phyloP scores from a whole-genome alignment of 1,140 invertebrate species.

The Stenopsyche tienmushanensis region DNA sequence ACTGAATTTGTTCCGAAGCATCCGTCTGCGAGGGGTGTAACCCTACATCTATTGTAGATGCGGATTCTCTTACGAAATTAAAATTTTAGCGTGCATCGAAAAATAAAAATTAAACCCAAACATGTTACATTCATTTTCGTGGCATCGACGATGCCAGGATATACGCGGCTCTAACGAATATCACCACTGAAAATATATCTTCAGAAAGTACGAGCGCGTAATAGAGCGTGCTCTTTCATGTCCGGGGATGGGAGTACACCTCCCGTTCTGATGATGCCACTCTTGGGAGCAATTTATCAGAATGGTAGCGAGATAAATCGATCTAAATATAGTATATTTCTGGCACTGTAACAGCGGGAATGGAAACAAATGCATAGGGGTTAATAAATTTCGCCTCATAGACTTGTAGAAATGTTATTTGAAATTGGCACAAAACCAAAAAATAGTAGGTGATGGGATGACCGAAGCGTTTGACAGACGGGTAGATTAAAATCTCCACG shows the following conservation, averaged over 20 bases:
- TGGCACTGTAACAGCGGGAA: neutral
- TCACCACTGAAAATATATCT: no score
- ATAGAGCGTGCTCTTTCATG: no score
- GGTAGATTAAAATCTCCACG: neutral
- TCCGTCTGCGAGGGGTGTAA: neutral
- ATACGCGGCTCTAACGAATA: no score
- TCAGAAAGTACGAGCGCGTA: no score
- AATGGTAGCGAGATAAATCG: neutral
- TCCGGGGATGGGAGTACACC: neutral
- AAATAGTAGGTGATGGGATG: no score
- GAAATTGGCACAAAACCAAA: neutral
- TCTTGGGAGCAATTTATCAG: slow-evolving; percentile 19
- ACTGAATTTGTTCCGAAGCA: neutral
- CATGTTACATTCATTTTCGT: no score
- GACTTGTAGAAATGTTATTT: no score
- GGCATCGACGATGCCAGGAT: no score
- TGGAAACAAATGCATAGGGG: slow-evolving; percentile 10
- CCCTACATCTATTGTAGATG: no score
- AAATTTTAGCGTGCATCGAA: no score
- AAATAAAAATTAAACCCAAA: no score
- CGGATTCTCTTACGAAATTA: no score
- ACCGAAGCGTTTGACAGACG: neutral
- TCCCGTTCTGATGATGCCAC: slow-evolving; percentile 4
- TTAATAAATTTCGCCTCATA: neutral
- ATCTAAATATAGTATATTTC: slow-evolving; percentile 9